Evolutionary conservation across 2,797 vertebrate genomes (phyloP).

Genomic region (Austrolebias charrua): DNA sequence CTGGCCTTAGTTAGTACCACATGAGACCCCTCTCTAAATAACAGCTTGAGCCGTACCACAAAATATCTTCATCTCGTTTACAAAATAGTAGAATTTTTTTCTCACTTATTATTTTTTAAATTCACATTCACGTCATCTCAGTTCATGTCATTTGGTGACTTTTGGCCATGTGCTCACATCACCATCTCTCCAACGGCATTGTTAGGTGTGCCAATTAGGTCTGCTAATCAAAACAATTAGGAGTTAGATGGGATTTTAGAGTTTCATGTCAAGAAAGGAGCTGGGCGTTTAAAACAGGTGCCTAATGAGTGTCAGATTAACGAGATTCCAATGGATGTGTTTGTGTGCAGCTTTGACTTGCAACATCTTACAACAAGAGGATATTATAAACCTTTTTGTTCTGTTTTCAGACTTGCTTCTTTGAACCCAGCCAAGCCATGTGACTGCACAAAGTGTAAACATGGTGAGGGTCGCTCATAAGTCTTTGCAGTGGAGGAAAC

Average conservation of each 20-base stretch:
- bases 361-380: conserved; percentile 8
- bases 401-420: conserved; percentile 15
- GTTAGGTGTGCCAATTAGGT: conserved; percentile 72
- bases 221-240: conserved; percentile 79
- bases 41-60: conserved; percentile 53
- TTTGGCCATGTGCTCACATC: conserved; percentile 45
- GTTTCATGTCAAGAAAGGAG: conserved; percentile 61
- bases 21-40: conserved; percentile 57
- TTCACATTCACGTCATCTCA: conserved; percentile 16
- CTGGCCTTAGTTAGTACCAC: conserved; percentile 55
- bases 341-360: conserved; percentile 13
- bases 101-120: conserved; percentile 22
- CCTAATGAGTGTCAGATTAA: conserved; percentile 70
- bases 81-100: conserved; percentile 25
- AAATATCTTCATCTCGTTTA: conserved; percentile 69
- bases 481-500: conserved; percentile 43
- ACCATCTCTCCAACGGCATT: conserved; percentile 54
- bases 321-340: conserved; percentile 30
- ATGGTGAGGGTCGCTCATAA: conserved; percentile 16
- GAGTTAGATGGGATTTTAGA: conserved; percentile 62
- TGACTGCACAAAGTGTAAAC: conserved; percentile 1
- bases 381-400: conserved; percentile 27
- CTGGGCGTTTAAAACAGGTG: conserved; percentile 71
- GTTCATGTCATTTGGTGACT: conserved; percentile 55
- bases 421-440: conserved; percentile 4